Conservation (phyloP, 2,797 vertebrate species). For the Potorous gilbertii region DNA sequence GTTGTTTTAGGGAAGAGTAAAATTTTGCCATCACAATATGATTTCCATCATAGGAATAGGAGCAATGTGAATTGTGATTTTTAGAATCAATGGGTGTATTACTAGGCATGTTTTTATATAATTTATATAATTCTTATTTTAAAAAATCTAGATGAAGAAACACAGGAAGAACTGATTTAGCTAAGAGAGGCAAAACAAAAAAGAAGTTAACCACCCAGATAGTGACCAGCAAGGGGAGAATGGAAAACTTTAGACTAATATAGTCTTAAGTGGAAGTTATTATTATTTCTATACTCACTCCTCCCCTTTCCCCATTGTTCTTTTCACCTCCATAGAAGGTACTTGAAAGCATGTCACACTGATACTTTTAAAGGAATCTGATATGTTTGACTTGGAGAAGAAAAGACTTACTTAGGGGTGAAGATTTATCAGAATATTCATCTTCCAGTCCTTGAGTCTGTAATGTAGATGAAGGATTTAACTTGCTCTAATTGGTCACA, state of each 20-base stretch:
- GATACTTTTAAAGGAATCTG: too few species aligned
- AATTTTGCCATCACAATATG: slow-evolving; percentile 33
- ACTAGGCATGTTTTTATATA: slow-evolving; percentile 35
- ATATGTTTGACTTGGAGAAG: background rate
- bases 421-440: background rate
- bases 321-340: background rate
- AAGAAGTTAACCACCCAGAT: background rate
- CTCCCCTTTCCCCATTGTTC: background rate
- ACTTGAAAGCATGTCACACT: background rate
- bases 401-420: slow-evolving; percentile 16
- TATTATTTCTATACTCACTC: background rate
- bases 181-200: background rate
- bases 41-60: slow-evolving; percentile 22
- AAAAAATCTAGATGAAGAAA: slow-evolving; percentile 37
- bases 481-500: background rate
- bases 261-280: background rate
- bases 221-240: background rate
- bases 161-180: background rate
- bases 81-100: slow-evolving; percentile 27
- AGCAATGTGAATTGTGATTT: background rate
- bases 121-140: slow-evolving; percentile 55
- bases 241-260: background rate
- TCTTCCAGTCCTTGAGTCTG: background rate
- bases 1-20: slow-evolving; percentile 14
- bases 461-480: background rate